A percentile compares a stretch with the other conserved stretches of the same genome.
These are phyloP conservation scores for Cremastinae sp. DNA, from an alignment of 2,888 invertebrate species.

Conservation along the genomic window DNA sequence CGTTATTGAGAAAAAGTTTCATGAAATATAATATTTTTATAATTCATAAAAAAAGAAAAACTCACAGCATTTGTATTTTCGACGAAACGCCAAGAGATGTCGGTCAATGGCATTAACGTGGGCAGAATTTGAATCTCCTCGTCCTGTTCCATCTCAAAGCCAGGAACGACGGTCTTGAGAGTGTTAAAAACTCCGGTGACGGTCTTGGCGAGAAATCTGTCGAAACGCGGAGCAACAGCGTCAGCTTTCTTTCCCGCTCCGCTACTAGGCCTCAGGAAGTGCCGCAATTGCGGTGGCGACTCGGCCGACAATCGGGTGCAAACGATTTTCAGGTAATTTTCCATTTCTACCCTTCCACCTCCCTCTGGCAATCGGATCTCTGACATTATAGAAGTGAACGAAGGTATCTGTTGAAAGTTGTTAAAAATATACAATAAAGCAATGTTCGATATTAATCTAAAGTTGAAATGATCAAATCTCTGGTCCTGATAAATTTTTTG, in stretches of 20 bases:
- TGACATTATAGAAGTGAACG: slow-evolving; percentile 68
- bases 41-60: slow-evolving; percentile 66
- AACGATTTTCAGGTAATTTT: slow-evolving; percentile 73
- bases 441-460: neutral
- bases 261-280: slow-evolving; percentile 77
- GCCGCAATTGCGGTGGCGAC: slow-evolving; percentile 73
- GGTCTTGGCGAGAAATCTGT: slow-evolving; percentile 87
- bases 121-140: slow-evolving; percentile 72
- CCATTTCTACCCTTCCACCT: slow-evolving; percentile 75
- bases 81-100: slow-evolving; percentile 81
- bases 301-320: slow-evolving; percentile 73
- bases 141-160: slow-evolving; percentile 80
- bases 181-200: slow-evolving; percentile 91
- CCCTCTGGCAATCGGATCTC: slow-evolving; percentile 75
- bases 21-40: neutral
- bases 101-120: slow-evolving; percentile 75
- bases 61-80: slow-evolving; percentile 78
- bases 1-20: neutral
- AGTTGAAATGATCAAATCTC: neutral
- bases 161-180: slow-evolving; percentile 86
- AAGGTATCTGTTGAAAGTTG: slow-evolving; percentile 62
- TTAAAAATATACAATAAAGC: slow-evolving; percentile 48
- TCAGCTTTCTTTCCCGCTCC: slow-evolving; percentile 79
- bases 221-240: slow-evolving; percentile 82
- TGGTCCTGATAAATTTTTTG: neutral